A percentile compares a stretch with the other conserved stretches of the same genome.
phyloP scores from a whole-genome alignment of 2,113 vertebrate species.

The Syrmaticus mikado region DNA sequence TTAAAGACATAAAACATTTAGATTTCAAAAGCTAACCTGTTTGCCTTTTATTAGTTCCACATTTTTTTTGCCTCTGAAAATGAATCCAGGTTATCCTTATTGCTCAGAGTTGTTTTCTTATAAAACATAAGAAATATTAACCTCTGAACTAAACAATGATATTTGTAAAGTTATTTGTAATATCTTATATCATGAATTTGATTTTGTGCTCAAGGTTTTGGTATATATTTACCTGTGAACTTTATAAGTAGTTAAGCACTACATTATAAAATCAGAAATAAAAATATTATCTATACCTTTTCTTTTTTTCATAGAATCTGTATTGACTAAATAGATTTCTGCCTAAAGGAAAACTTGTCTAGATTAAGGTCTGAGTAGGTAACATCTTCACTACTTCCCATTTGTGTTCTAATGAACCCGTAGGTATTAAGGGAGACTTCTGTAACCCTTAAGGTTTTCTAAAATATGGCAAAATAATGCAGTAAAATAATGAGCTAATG shows the following conservation, averaged over 20 bases:
- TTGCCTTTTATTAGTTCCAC: conserved; percentile 23
- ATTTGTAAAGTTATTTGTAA: background rate
- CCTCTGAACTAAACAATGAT: background rate
- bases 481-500: background rate
- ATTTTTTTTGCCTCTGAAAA: conserved; percentile 23
- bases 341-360: background rate
- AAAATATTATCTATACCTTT: background rate
- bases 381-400: background rate
- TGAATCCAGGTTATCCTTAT: background rate
- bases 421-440: background rate
- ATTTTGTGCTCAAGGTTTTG: background rate
- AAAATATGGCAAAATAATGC: background rate
- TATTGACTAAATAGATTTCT: background rate
- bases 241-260: background rate
- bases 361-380: background rate
- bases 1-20: conserved; percentile 29
- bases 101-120: background rate
- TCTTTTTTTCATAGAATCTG: background rate
- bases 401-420: background rate
- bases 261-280: background rate
- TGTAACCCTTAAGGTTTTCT: background rate
- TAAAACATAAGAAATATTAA: conserved; percentile 1
- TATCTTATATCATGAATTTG: background rate
- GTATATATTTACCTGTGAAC: background rate
- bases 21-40: conserved; percentile 28